Percentiles rank a stretch among this genome's conserved stretches.
Evolutionary conservation across 2,113 vertebrate species (phyloP).

Genomic region (Brachypteracias leptosomus): DNA sequence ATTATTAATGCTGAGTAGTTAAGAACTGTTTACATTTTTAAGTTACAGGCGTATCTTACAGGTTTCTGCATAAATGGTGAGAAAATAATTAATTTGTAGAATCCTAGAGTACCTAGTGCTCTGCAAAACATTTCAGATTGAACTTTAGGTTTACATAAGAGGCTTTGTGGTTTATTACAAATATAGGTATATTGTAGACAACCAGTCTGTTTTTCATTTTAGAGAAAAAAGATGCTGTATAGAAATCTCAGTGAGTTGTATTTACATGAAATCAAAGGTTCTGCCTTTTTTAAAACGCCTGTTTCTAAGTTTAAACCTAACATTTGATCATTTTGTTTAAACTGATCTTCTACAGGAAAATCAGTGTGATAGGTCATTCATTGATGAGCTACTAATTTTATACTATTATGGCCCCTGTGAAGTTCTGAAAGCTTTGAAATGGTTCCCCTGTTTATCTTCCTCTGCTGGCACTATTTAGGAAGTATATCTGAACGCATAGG

Average conservation of each 20-base stretch:
- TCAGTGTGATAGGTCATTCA: background rate
- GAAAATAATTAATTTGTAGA: background rate
- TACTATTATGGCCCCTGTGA: background rate
- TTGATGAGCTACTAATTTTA: background rate
- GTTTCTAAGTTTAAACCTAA: background rate
- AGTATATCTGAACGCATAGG: background rate
- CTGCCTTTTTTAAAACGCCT: background rate
- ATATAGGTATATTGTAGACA: background rate
- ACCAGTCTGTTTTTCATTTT: background rate
- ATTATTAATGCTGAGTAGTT: background rate
- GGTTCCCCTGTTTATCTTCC: background rate
- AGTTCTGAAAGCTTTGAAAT: background rate
- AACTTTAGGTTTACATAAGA: background rate
- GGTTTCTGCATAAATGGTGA: background rate
- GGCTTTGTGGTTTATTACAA: background rate
- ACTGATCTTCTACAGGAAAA: background rate
- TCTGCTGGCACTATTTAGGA: background rate
- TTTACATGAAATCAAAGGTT: background rate
- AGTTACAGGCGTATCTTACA: background rate
- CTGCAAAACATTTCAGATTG: background rate
- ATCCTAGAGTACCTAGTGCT: background rate
- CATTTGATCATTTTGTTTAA: background rate
- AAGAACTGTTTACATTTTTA: background rate
- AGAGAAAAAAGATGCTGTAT: background rate
- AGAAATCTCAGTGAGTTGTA: background rate